These are phyloP conservation scores for Panulirus ornatus DNA, from an alignment of 1,140 invertebrate genomes.

Conservation along the genomic window DNA sequence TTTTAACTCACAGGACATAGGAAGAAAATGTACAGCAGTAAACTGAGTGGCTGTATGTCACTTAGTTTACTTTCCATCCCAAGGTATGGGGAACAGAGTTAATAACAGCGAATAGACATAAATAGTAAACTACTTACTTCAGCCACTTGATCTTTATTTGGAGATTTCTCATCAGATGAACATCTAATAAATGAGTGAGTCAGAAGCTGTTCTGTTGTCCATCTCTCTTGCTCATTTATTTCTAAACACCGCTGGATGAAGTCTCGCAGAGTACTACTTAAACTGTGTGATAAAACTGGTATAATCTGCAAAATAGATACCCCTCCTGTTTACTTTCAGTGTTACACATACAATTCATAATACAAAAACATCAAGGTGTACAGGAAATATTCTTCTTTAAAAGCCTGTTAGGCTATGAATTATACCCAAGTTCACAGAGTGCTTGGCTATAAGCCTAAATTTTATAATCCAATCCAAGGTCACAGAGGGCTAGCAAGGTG, in stretches of 20 bases:
- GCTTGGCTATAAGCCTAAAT: too few species aligned
- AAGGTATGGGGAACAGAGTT: background rate
- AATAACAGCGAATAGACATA: too few species aligned
- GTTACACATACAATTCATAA: too few species aligned
- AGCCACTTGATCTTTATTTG: constrained; percentile 9
- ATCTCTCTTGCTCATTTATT: constrained; percentile 59
- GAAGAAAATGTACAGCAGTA: too few species aligned
- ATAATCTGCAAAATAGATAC: constrained; percentile 52
- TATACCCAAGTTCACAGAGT: too few species aligned
- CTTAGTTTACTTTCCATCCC: background rate
- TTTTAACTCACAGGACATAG: too few species aligned
- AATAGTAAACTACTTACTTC: constrained; percentile 10
- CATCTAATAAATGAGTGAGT: constrained; percentile 40
- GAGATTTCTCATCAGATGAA: background rate
- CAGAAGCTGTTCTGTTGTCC: constrained; percentile 55
- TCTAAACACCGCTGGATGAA: constrained; percentile 58
- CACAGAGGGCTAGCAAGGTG: too few species aligned
- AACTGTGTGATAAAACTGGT: constrained; percentile 68
- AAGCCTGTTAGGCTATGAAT: too few species aligned
- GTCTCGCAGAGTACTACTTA: constrained; percentile 51
- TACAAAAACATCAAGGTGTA: too few species aligned
- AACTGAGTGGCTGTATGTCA: background rate
- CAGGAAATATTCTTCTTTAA: too few species aligned
- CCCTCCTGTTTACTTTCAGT: too few species aligned
- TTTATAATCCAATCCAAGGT: too few species aligned